Evolutionary conservation across 1,140 invertebrate genomes (phyloP).

Genomic region (Idris sp.): DNA sequence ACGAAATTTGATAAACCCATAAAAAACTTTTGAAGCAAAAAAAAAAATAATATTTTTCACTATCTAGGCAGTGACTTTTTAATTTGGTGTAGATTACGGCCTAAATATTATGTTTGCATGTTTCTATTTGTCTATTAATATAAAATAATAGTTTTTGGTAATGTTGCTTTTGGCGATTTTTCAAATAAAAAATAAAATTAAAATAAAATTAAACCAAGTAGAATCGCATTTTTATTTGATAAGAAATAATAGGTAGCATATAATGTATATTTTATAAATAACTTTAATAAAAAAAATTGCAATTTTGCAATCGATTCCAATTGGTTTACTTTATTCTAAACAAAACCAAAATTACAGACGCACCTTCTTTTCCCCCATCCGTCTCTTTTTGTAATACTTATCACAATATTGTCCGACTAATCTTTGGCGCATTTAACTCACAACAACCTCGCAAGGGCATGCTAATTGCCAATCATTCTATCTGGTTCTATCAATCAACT

Average conservation of each 20-base stretch:
- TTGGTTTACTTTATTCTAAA: slow-evolving; percentile 1
- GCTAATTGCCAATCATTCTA: slow-evolving; percentile 22
- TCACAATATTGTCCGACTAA: slow-evolving; percentile 59
- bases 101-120: slow-evolving; percentile 36
- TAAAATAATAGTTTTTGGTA: slow-evolving; percentile 20
- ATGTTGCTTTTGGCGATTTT: slow-evolving; percentile 35
- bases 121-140: not conserved
- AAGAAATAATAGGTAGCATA: no score
- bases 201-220: no score
- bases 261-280: no score
- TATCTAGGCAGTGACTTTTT: slow-evolving; percentile 36
- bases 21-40: no score
- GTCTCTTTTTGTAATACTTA: no score
- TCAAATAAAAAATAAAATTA: no score
- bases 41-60: not conserved
- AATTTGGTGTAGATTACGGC: slow-evolving; percentile 38
- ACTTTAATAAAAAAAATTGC: no score
- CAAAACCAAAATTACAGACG: slow-evolving; percentile 17
- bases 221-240: no score
- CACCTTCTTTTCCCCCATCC: slow-evolving; percentile 20
- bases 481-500: slow-evolving; percentile 50
- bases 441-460: slow-evolving; percentile 10
- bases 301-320: no score
- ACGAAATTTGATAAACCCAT: no score
- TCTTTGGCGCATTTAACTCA: slow-evolving; percentile 64